Evolutionary conservation across 2,888 invertebrate species (phyloP), one percentile per base, ranked within the genome.

Genomic region (Fabriciana adippe): DNA sequence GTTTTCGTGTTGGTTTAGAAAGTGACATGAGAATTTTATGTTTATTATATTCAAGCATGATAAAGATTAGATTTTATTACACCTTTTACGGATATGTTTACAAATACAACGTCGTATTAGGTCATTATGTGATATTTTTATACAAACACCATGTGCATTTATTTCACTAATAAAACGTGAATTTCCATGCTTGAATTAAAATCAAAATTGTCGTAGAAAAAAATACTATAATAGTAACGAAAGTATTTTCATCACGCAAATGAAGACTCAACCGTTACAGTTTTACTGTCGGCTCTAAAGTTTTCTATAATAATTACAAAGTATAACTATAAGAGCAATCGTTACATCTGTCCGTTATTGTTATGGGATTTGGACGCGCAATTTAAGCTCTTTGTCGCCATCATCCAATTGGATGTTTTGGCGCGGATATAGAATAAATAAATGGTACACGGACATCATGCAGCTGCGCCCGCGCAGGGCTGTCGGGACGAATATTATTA

Each of bases 341-440:
- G 57, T 90, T 91, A 90, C 90, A 90, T 90, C 91, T 90, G 91
- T 88, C 88, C 85, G 86, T 84, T 87, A 75, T 75, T 74, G 75
- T 74, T 73, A 88, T 82, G 85, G 90, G 91, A 90, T 92, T 92
- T 89, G 87, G 84, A 88, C 89, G 92, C 88, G 83, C 92, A 92
- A 92, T 92, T 92, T 89, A 89, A 90, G 89, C 83, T 89, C 89
- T 88, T 90, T 90, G 92, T 91, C 85, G 81, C 85, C 82, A 79
- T 87, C 89, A 90, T 90, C 89, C 90, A 90, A 90, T 90, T 90
- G 86, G 82, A 81, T 74, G 84, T 87, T 89, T 89, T 90, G 89
- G 89, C 90, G 88, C 90, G 89, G 87, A 88, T 89, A 88, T 89
- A 88, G 90, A 90, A 92, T 89, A 92, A 89, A 90, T 91, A 90